These are phyloP conservation scores for Stegodyphus dumicola DNA, from an alignment of 1,140 invertebrate species.

Conservation along the genomic window DNA sequence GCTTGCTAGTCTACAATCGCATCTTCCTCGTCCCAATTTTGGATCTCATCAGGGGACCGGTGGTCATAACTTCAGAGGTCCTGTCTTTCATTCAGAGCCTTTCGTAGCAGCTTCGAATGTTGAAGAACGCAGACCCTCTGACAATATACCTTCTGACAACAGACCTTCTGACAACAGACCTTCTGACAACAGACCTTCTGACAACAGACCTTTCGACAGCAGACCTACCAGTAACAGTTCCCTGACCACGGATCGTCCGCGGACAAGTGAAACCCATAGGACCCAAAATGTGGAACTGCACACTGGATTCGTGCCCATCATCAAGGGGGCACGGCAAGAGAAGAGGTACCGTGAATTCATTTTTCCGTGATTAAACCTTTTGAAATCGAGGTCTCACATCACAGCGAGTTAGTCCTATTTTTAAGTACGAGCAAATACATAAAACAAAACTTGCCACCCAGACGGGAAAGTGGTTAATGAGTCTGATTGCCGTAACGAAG, in stretches of 20 bases:
- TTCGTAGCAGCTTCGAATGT: slow-evolving; percentile 10
- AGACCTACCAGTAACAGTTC: neutral
- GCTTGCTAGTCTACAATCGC: neutral
- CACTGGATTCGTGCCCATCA: slow-evolving; percentile 38
- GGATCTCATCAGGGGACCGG: neutral
- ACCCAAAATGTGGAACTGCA: neutral
- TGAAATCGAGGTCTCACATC: no score
- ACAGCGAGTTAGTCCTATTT: no score
- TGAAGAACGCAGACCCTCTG: slow-evolving; percentile 5
- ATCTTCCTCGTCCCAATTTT: neutral
- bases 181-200: neutral
- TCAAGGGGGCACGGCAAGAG: neutral
- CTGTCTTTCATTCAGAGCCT: neutral
- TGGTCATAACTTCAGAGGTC: neutral
- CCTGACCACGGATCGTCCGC: no score
- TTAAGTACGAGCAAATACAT: no score
- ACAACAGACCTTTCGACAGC: neutral
- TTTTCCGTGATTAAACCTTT: no score
- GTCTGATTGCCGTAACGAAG: no score
- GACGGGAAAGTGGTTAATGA: no score
- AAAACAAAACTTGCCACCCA: no score
- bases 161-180: neutral
- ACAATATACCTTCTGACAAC: neutral
- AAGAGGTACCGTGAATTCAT: neutral
- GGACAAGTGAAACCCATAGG: neutral